A percentile compares a stretch with the other conserved stretches of the same genome.
These are phyloP conservation scores for Hesperophylax magnus DNA, from an alignment of 1,140 invertebrate species.

Conservation along the genomic window DNA sequence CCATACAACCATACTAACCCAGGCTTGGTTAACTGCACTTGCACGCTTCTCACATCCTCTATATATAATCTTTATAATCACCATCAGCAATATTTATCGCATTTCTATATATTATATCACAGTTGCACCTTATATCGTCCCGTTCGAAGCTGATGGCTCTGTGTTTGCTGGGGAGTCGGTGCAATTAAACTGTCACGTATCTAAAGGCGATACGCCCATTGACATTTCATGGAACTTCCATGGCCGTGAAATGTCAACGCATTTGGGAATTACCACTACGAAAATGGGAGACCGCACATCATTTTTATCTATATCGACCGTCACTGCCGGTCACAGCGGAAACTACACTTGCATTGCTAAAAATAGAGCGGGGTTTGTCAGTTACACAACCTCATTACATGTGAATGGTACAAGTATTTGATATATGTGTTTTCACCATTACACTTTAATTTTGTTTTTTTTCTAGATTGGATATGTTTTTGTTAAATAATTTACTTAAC, in stretches of 20 bases:
- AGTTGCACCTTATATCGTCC: slow-evolving; percentile 85
- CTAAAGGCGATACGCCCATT: slow-evolving; percentile 83
- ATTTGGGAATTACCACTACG: slow-evolving; percentile 79
- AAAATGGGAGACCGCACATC: slow-evolving; percentile 84
- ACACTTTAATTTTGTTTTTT: slow-evolving; percentile 49
- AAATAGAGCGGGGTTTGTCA: slow-evolving; percentile 81
- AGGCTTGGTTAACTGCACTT: slow-evolving; percentile 51
- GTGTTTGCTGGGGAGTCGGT: slow-evolving; percentile 86
- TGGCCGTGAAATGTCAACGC: slow-evolving; percentile 74
- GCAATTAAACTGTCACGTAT: slow-evolving; percentile 82
- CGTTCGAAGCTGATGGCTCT: slow-evolving; percentile 83
- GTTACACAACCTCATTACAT: slow-evolving; percentile 78
- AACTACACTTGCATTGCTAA: slow-evolving; percentile 86
- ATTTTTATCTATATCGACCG: slow-evolving; percentile 83
- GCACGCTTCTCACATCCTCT: slow-evolving; percentile 55
- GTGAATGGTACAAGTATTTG: slow-evolving; percentile 77
- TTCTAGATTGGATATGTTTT: slow-evolving; percentile 31
- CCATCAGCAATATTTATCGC: slow-evolving; percentile 42
- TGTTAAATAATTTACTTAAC: slow-evolving; percentile 34
- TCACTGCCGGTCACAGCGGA: slow-evolving; percentile 82
- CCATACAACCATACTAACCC: slow-evolving; percentile 33
- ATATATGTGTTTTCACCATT: slow-evolving; percentile 30
- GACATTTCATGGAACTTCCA: slow-evolving; percentile 85
- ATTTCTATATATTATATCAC: slow-evolving; percentile 68
- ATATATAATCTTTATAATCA: slow-evolving; percentile 42